Evolutionary conservation across 2,113 vertebrate species (phyloP).

Genomic region (mouse (Mus musculus)): DNA sequence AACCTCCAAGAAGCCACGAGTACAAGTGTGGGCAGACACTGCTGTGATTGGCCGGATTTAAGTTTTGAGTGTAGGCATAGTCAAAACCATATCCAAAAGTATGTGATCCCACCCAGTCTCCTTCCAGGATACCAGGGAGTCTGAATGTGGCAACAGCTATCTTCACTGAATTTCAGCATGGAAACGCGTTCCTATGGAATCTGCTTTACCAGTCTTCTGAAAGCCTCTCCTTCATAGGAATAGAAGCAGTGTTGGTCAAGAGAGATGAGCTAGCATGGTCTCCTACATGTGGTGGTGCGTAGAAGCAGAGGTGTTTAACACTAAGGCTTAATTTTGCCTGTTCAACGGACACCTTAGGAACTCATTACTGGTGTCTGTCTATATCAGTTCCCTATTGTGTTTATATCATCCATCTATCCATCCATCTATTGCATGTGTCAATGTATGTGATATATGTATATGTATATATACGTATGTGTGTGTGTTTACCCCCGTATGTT

Average conservation of each 20-base stretch:
- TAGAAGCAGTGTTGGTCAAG: not conserved
- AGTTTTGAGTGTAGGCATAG: not conserved
- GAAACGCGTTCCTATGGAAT: not conserved
- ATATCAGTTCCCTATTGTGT: not conserved
- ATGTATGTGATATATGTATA: not conserved
- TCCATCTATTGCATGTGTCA: not conserved
- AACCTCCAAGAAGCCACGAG: conserved; percentile 41
- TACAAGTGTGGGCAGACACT: not conserved
- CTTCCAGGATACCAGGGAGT: not conserved
- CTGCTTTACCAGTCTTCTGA: not conserved
- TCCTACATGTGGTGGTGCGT: not conserved
- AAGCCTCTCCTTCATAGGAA: not conserved
- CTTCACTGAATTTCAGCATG: not conserved
- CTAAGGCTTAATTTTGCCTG: not conserved
- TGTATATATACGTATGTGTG: not conserved
- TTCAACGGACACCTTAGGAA: not conserved
- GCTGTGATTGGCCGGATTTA: conserved; percentile 56
- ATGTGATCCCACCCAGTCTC: not conserved
- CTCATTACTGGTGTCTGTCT: not conserved
- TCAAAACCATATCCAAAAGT: conserved; percentile 8
- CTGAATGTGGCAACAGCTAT: not conserved
- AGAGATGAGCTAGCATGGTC: not conserved
- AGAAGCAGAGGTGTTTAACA: not conserved
- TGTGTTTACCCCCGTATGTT: too few species aligned
- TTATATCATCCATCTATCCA: too few species aligned